Conservation (phyloP, 2,113 vertebrate genomes). For the Sphyrna mokarran region DNA sequence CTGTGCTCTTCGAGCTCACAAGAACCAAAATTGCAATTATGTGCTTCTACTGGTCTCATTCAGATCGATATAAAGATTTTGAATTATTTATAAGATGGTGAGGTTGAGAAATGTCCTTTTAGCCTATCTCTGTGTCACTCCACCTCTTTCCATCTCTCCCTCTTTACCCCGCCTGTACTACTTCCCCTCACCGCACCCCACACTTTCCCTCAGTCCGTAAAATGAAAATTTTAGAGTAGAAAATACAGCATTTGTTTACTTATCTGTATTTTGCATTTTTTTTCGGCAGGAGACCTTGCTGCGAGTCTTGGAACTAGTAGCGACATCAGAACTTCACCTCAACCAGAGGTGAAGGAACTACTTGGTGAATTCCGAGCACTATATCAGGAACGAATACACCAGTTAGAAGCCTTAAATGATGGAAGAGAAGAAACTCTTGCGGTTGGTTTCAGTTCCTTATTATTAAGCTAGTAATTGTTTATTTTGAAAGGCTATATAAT, state of each 20-base stretch:
- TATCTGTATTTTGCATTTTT: background rate
- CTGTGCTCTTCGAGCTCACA: too few relatives aligned
- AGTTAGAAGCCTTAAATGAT: constrained; percentile 38
- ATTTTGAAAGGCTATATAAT: background rate
- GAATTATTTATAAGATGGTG: background rate
- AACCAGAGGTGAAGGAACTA: constrained; percentile 37
- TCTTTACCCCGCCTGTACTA: background rate
- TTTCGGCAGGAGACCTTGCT: background rate
- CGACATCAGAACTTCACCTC: background rate
- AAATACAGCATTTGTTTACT: background rate
- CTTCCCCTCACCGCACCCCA: background rate
- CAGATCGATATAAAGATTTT: background rate
- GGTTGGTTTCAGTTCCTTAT: constrained; percentile 38
- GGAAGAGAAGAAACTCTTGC: constrained; percentile 37
- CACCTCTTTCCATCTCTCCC: background rate
- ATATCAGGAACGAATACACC: constrained; percentile 38
- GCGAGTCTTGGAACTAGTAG: background rate
- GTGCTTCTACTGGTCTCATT: background rate
- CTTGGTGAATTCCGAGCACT: constrained; percentile 37
- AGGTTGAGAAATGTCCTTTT: background rate
- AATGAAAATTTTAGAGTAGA: background rate
- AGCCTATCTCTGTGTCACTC: background rate
- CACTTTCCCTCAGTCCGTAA: background rate
- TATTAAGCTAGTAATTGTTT: background rate
- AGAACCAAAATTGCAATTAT: background rate